Base-by-base conservation (phyloP, 1,140 invertebrate genomes). In the Pogonognathellus flavescens region DNA sequence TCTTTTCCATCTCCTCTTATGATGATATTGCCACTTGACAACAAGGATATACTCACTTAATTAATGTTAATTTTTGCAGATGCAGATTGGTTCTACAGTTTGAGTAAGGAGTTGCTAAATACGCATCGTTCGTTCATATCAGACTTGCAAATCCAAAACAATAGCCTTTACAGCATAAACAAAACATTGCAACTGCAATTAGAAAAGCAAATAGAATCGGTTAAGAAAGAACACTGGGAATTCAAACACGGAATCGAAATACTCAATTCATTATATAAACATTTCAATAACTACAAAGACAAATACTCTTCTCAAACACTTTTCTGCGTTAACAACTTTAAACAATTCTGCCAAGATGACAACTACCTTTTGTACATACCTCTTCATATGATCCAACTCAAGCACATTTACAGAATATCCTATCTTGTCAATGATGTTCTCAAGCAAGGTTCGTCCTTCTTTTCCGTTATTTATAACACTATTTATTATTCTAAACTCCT, bases 31-130 rank as follows among this genome's bases (percentile, higher is more conserved):
- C 2, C 31, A 41, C 31, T 41, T 66, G 62, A 25, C 14, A 66
- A 41, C 14, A 66, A n/a, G n/a, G 9, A 13, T 6, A 66, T 66
- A 55, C 53, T 4, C 31, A 31, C 22, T 76, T n/a, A 49, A 49
- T 76, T 76, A 14, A 76, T 76, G 70, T 76, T 76, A 49, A 76
- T 76, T 76, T 82, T 82, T 83, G 7, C 84, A 88, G 88, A 88
- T 83, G 86, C 88, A 52, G 88, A 88, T 66, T 88, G 88, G 88
- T 86, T 88, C 53, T 85, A 85, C 84, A 87, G 85, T 82, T 49
- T 87, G 31, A 83, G 66, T 52, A 86, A 87, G 49, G 88, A 88
- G 55, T 59, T 88, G 13, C 57, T 86, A 16, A 76, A 80, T 57
- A 86, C 85, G 7, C 83, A 87, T n/a, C 80, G 86, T 7, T 82